Evolutionary conservation across 2,888 invertebrate genomes (phyloP).

Genomic region (Chorisops tibialis): DNA sequence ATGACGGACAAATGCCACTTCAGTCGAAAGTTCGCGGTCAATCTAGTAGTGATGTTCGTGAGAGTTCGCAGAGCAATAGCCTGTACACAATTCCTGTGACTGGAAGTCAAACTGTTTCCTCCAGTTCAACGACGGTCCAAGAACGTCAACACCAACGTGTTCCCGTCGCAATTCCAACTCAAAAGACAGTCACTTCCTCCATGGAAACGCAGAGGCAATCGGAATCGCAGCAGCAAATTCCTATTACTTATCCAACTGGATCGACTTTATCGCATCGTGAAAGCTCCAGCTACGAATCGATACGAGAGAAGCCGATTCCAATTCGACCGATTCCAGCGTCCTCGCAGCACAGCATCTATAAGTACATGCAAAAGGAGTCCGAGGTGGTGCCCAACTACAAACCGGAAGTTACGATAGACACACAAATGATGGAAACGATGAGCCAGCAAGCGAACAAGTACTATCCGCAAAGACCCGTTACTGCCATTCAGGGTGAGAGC

Average conservation of each 20-base stretch:
- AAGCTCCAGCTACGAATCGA: conserved; percentile 7
- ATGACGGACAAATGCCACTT: neutral
- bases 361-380: conserved; percentile 40
- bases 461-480: neutral
- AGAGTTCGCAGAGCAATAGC: conserved; percentile 3
- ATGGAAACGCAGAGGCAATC: conserved; percentile 2
- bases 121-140: neutral
- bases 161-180: conserved; percentile 14
- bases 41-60: neutral
- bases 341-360: conserved; percentile 37
- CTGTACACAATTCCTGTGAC: neutral
- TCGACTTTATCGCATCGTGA: conserved; percentile 7
- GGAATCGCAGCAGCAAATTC: neutral
- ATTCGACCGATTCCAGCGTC: neutral
- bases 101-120: conserved; percentile 2
- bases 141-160: conserved; percentile 10
- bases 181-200: neutral
- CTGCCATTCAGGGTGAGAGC: neutral
- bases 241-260: neutral
- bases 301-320: neutral
- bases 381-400: conserved; percentile 45
- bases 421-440: conserved; percentile 27
- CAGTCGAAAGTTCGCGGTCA: neutral
- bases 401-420: conserved; percentile 42
- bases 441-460: conserved; percentile 20